Conservation (phyloP, 2,888 invertebrate species). For the Sesia apiformis region DNA sequence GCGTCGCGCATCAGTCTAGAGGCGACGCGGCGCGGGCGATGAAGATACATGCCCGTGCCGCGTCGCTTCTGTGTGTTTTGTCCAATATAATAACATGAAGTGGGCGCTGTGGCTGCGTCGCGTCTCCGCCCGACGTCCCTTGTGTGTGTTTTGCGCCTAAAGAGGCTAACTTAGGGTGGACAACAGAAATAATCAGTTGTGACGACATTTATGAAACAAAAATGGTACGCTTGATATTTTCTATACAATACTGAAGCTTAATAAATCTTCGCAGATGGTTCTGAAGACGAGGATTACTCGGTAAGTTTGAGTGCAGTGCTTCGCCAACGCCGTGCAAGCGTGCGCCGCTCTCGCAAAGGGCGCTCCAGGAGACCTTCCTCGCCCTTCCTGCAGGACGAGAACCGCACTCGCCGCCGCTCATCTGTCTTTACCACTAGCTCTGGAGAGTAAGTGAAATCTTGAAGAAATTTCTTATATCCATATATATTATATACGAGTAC, state of each 20-base stretch:
- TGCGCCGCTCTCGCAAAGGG: slow-evolving; percentile 79
- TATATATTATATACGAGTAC: background rate
- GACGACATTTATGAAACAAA: no score
- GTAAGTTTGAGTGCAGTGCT: slow-evolving; percentile 89
- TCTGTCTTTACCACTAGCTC: slow-evolving; percentile 88
- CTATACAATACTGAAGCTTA: background rate
- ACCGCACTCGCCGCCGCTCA: slow-evolving; percentile 46
- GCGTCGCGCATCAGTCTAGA: no score
- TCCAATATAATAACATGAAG: no score
- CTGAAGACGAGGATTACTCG: slow-evolving; percentile 90
- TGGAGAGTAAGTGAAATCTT: slow-evolving; percentile 81
- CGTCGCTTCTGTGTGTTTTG: no score
- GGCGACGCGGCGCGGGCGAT: no score
- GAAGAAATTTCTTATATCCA: background rate
- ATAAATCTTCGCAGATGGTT: slow-evolving; percentile 44
- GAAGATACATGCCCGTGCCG: no score
- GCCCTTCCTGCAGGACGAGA: slow-evolving; percentile 64
- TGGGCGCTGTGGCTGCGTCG: no score
- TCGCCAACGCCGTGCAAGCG: slow-evolving; percentile 82
- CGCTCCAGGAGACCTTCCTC: slow-evolving; percentile 77
- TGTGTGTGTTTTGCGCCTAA: no score
- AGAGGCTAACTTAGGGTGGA: no score
- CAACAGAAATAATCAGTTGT: no score
- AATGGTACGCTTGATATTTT: no score
- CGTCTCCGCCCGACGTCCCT: no score